phyloP scores from a whole-genome alignment of 2,113 vertebrate species.

The Nestor notabilis region DNA sequence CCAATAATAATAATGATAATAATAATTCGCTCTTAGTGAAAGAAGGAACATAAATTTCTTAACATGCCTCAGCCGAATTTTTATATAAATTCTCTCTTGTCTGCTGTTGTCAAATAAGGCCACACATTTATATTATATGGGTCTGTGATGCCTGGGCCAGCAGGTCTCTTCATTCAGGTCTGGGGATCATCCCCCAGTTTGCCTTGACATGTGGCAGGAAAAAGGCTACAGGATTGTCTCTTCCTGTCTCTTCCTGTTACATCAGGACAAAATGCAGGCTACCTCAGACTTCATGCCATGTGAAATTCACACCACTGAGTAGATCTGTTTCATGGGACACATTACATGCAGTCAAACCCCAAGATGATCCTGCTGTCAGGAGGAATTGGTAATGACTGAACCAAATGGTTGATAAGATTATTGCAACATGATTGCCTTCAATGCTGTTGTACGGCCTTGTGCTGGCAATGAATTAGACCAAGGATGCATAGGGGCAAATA shows the following conservation, averaged over 20 bases:
- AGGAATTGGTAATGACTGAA: background rate
- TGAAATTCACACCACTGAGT: background rate
- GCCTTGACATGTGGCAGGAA: background rate
- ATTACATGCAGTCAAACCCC: rapidly evolving
- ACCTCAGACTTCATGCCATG: background rate
- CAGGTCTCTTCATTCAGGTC: rapidly evolving
- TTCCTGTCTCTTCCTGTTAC: background rate
- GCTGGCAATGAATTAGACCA: background rate
- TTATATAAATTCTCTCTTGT: background rate
- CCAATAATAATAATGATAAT: background rate
- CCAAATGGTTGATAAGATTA: background rate
- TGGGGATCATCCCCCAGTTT: background rate
- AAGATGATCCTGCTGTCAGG: background rate
- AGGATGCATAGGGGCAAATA: background rate
- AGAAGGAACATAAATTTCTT: background rate
- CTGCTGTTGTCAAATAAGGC: background rate
- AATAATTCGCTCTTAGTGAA: background rate
- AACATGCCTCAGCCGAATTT: background rate
- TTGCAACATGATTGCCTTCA: background rate
- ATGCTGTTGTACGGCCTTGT: background rate
- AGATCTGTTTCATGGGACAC: background rate
- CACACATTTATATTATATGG: background rate
- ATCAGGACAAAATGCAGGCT: background rate
- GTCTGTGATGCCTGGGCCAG: background rate
- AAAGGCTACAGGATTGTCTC: background rate